Conservation (phyloP, 2,888 invertebrate genomes). For the Caenorhabditis sp. region DNA sequence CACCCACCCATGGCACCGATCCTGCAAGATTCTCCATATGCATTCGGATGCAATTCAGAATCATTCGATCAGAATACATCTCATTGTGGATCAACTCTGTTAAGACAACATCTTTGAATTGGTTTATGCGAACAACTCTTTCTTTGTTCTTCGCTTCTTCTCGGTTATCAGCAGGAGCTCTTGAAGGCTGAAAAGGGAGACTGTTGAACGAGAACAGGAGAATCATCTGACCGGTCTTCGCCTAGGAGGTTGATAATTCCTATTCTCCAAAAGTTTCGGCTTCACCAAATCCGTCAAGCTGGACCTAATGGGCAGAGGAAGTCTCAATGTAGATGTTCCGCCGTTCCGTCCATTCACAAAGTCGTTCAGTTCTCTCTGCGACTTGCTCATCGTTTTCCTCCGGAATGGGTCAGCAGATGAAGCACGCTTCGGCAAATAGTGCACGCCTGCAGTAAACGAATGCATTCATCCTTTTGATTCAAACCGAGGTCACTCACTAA, state of each 20-base stretch:
- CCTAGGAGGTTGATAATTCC: constrained; percentile 69
- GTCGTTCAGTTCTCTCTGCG: constrained; percentile 67
- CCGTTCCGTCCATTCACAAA: constrained; percentile 61
- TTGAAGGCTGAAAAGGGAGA: constrained; percentile 28
- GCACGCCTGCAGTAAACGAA: constrained; percentile 57
- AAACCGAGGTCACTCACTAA: constrained; percentile 53
- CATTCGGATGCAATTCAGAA: constrained; percentile 30
- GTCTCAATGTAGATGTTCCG: constrained; percentile 20
- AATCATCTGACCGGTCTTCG: constrained; percentile 28
- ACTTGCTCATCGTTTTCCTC: constrained; percentile 55
- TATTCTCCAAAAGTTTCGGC: constrained; percentile 64
- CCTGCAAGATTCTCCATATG: constrained; percentile 64
- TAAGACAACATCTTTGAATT: constrained; percentile 64
- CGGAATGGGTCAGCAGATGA: constrained; percentile 67
- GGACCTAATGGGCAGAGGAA: constrained; percentile 60
- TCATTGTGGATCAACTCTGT: constrained; percentile 54
- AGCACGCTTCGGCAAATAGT: constrained; percentile 67
- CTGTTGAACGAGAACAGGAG: no score
- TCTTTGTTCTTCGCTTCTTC: constrained; percentile 8
- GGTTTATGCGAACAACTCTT: constrained; percentile 8
- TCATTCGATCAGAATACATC: constrained; percentile 59
- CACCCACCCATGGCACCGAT: constrained; percentile 53
- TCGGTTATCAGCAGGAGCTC: constrained; percentile 1
- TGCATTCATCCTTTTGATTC: not conserved
- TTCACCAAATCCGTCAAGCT: constrained; percentile 66